These are phyloP conservation scores for Vollenhovia emeryi DNA, from an alignment of 1,140 invertebrate genomes.

Conservation along the genomic window DNA sequence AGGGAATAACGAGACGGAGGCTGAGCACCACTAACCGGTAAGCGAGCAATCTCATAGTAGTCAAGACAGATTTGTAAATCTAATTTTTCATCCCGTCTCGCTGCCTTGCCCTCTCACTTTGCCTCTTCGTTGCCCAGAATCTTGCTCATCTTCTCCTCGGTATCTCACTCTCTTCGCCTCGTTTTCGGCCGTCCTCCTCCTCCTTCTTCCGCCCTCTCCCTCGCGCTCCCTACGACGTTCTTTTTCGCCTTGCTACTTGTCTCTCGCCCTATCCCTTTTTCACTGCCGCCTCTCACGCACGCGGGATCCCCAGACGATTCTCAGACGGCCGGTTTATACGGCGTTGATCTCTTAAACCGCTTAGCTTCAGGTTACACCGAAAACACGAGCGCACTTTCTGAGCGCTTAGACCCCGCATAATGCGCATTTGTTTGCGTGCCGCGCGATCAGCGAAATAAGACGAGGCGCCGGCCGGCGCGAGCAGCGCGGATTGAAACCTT, in stretches of 20 bases:
- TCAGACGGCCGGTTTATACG: conserved; percentile 82
- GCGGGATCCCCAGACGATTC: conserved; percentile 81
- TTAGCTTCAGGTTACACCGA: conserved; percentile 86
- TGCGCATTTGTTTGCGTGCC: conserved; percentile 83
- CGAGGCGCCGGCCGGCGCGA: conserved; percentile 23
- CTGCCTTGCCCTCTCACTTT: conserved; percentile 63
- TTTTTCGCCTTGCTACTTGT: conserved; percentile 63
- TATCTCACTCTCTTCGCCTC: conserved; percentile 29
- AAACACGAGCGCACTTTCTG: conserved; percentile 84
- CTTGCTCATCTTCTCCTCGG: conserved; percentile 50
- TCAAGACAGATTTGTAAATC: conserved; percentile 82
- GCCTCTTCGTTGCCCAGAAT: conserved; percentile 55
- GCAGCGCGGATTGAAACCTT: not conserved
- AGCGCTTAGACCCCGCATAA: conserved; percentile 83
- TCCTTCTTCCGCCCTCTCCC: conserved; percentile 12
- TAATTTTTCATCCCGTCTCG: conserved; percentile 82
- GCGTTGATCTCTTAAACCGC: conserved; percentile 84
- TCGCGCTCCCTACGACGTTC: conserved; percentile 49
- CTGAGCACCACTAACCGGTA: conserved; percentile 69
- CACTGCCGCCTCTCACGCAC: conserved; percentile 74
- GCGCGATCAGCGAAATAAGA: conserved; percentile 69
- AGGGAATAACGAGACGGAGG: not conserved
- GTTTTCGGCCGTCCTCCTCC: conserved; percentile 27
- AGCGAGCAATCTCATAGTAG: conserved; percentile 78
- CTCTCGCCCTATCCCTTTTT: conserved; percentile 38